Evolutionary conservation across 2,113 vertebrate species (phyloP).

Genomic region (Uropsilus gracilis): DNA sequence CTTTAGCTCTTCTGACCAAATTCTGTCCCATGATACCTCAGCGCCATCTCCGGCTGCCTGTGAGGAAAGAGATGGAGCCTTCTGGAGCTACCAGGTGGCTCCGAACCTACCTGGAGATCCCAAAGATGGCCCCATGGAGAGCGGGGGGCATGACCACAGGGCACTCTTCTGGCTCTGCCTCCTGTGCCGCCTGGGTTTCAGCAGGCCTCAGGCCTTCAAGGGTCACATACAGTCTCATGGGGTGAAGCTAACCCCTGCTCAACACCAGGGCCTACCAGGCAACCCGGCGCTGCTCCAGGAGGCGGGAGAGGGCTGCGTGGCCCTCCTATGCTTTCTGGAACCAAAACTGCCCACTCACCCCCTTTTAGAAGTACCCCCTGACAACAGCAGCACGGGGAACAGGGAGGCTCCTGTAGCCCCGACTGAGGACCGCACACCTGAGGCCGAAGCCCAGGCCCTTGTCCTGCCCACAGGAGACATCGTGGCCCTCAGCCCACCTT

Average conservation of each 20-base stretch:
- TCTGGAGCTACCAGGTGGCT: slow-evolving; percentile 82
- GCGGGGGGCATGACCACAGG: slow-evolving; percentile 39
- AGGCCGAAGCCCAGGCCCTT: slow-evolving; percentile 19
- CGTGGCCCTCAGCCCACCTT: slow-evolving; percentile 62
- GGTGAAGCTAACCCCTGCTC: slow-evolving; percentile 65
- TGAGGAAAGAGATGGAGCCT: slow-evolving; percentile 80
- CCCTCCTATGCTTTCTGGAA: slow-evolving; percentile 84
- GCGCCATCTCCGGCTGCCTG: slow-evolving; percentile 78
- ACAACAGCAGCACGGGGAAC: slow-evolving; percentile 44
- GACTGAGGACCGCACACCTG: neutral
- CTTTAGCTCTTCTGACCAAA: slow-evolving; percentile 88
- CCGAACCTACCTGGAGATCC: slow-evolving; percentile 80
- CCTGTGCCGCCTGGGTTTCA: slow-evolving; percentile 81
- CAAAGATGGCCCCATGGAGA: slow-evolving; percentile 82
- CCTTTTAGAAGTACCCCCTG: slow-evolving; percentile 24
- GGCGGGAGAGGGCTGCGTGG: slow-evolving; percentile 40
- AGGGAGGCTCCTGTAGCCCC: slow-evolving; percentile 46
- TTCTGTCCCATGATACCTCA: slow-evolving; percentile 87
- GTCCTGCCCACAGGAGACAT: slow-evolving; percentile 60
- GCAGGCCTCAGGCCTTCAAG: slow-evolving; percentile 67
- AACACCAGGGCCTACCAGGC: slow-evolving; percentile 69
- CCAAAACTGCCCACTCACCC: slow-evolving; percentile 77
- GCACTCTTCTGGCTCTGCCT: slow-evolving; percentile 82
- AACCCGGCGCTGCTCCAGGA: slow-evolving; percentile 79
- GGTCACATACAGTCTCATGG: slow-evolving; percentile 78